Conservation (phyloP, 2,797 vertebrate species). For the Rhyacichthys aspro region DNA sequence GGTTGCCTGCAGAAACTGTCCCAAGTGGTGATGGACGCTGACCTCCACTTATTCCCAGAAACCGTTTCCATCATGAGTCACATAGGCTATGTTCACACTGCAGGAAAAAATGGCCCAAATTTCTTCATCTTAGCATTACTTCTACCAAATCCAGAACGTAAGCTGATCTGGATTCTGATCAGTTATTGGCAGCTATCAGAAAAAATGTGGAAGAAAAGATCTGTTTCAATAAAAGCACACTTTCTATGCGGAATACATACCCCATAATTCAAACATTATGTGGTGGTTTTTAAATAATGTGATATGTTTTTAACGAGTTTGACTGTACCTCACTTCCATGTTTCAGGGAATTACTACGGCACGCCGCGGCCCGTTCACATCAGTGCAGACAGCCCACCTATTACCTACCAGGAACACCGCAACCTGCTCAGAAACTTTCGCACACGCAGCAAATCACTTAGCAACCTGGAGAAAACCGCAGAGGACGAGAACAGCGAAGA, state of each 20-base stretch:
- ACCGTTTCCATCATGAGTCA: too few species aligned
- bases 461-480: slow-evolving; percentile 82
- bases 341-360: slow-evolving; percentile 82
- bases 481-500: slow-evolving; percentile 80
- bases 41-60: slow-evolving; percentile 51
- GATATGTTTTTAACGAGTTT: not conserved
- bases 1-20: slow-evolving; percentile 44
- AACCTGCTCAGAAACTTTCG: slow-evolving; percentile 83
- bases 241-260: too few species aligned
- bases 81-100: too few species aligned
- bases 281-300: not conserved
- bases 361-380: slow-evolving; percentile 83
- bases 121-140: too few species aligned
- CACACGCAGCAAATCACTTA: slow-evolving; percentile 84
- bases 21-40: slow-evolving; percentile 48
- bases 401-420: slow-evolving; percentile 83
- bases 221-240: too few species aligned
- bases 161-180: too few species aligned
- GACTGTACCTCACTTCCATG: slow-evolving; percentile 10
- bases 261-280: not conserved
- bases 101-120: too few species aligned
- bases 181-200: too few species aligned
- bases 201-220: too few species aligned
- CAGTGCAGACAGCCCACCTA: slow-evolving; percentile 80
- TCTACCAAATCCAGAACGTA: too few species aligned